These are phyloP conservation scores for Anoncus sp. DNA, from an alignment of 2,888 invertebrate genomes.

Conservation along the genomic window DNA sequence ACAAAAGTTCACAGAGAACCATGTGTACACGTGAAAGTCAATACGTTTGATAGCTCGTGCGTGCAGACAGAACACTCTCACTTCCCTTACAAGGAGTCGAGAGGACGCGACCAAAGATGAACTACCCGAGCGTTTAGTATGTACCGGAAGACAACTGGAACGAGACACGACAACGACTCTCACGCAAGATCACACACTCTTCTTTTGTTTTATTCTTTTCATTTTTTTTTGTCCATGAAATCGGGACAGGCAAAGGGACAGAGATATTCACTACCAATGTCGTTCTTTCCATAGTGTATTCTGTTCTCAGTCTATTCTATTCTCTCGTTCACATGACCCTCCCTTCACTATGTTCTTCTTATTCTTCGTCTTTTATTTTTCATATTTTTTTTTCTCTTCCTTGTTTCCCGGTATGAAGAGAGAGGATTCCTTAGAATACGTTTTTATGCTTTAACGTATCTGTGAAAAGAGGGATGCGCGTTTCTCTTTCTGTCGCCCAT, in stretches of 20 bases:
- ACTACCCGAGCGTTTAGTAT: slow-evolving; percentile 29
- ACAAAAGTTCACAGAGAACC: slow-evolving; percentile 28
- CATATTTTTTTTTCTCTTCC: background rate
- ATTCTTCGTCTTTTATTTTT: background rate
- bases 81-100: slow-evolving; percentile 21
- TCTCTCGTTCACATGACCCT: slow-evolving; percentile 44
- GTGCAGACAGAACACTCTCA: slow-evolving; percentile 10
- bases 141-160: slow-evolving; percentile 38
- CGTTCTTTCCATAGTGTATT: slow-evolving; percentile 17
- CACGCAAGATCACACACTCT: slow-evolving; percentile 57
- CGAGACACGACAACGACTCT: slow-evolving; percentile 58
- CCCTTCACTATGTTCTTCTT: slow-evolving; percentile 19
- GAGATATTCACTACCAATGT: slow-evolving; percentile 45
- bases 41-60: slow-evolving; percentile 38
- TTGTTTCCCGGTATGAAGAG: slow-evolving; percentile 11
- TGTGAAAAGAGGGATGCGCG: background rate
- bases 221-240: slow-evolving; percentile 44
- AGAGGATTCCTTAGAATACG: slow-evolving; percentile 4
- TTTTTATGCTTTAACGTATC: slow-evolving; percentile 13
- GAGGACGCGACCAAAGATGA: slow-evolving; percentile 32
- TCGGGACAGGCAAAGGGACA: slow-evolving; percentile 54
- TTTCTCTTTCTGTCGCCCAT: too few species aligned
- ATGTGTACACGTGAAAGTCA: slow-evolving; percentile 28
- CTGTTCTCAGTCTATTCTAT: slow-evolving; percentile 30
- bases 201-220: slow-evolving; percentile 42